Evolutionary conservation across 2,888 invertebrate genomes (phyloP).

Genomic region (Lasiommata megera): DNA sequence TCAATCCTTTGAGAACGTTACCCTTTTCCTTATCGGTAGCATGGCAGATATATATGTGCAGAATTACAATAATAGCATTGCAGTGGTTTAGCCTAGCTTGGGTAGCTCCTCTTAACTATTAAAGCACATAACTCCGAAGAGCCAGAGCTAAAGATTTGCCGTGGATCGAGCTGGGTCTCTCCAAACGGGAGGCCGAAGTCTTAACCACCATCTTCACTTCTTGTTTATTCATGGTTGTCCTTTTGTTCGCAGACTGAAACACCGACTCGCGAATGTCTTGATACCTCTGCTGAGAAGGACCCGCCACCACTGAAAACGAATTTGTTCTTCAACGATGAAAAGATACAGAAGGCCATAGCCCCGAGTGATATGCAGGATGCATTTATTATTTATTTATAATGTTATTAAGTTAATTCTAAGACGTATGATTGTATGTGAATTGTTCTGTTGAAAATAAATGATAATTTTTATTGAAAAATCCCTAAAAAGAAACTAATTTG

Average conservation of each 20-base stretch:
- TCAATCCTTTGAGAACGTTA: too few relatives aligned
- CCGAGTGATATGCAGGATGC: slow-evolving; percentile 55
- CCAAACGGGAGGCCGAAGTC: too few relatives aligned
- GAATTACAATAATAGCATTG: too few relatives aligned
- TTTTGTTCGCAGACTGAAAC: slow-evolving; percentile 66
- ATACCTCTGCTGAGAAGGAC: slow-evolving; percentile 73
- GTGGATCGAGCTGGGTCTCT: too few relatives aligned
- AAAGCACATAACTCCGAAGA: too few relatives aligned
- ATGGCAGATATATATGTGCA: too few relatives aligned
- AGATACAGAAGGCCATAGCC: slow-evolving; percentile 19
- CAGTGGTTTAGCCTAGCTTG: too few relatives aligned
- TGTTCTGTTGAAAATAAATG: slow-evolving; percentile 78
- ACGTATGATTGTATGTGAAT: slow-evolving; percentile 53
- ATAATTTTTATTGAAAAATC: slow-evolving; percentile 78
- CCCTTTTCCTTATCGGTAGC: too few relatives aligned
- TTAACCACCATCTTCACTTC: too few relatives aligned
- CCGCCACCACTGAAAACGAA: slow-evolving; percentile 50
- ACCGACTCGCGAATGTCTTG: slow-evolving; percentile 76
- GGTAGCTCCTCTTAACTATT: too few relatives aligned
- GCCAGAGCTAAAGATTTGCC: too few relatives aligned
- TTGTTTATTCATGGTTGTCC: too few relatives aligned
- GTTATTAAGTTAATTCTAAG: slow-evolving; percentile 39
- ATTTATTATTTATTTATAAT: slow-evolving; percentile 61
- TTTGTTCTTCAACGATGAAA: not conserved
- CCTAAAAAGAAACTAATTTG: slow-evolving; percentile 39